Percentiles rank a stretch among this genome's conserved stretches.
Conservation (phyloP, 2,888 invertebrate species). For the Apamea sordens region DNA sequence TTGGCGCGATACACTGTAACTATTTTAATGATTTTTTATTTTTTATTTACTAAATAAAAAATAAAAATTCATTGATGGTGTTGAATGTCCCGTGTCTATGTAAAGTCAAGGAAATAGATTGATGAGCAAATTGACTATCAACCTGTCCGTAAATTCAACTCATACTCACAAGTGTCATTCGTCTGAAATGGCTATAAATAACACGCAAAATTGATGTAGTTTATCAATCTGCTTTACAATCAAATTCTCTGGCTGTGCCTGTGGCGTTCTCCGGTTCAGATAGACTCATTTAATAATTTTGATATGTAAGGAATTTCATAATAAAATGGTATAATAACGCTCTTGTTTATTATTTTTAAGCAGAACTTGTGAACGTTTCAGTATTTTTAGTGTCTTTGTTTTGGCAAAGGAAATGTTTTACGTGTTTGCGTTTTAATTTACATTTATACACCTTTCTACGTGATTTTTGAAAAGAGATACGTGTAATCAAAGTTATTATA, state of each 20-base stretch:
- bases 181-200: background rate
- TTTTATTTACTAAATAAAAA: background rate
- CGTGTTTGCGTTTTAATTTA: slow-evolving; percentile 22
- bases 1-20: background rate
- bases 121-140: slow-evolving; percentile 5
- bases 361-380: slow-evolving; percentile 56
- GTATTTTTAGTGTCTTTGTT: slow-evolving; percentile 56
- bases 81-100: background rate
- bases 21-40: background rate
- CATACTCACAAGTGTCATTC: too few relatives aligned
- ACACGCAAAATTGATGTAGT: background rate
- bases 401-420: slow-evolving; percentile 12
- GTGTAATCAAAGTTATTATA: background rate
- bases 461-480: slow-evolving; percentile 10
- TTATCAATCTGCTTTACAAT: background rate
- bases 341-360: slow-evolving; percentile 54
- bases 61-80: too few relatives aligned
- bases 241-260: background rate
- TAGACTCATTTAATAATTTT: slow-evolving; percentile 25
- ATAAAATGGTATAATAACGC: slow-evolving; percentile 36
- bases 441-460: slow-evolving; percentile 1
- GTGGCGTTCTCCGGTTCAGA: background rate
- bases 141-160: background rate
- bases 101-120: slow-evolving; percentile 8
- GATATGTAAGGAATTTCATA: slow-evolving; percentile 41